Base-by-base conservation (phyloP, 2,888 invertebrate species). In the Drosophila colorata region DNA sequence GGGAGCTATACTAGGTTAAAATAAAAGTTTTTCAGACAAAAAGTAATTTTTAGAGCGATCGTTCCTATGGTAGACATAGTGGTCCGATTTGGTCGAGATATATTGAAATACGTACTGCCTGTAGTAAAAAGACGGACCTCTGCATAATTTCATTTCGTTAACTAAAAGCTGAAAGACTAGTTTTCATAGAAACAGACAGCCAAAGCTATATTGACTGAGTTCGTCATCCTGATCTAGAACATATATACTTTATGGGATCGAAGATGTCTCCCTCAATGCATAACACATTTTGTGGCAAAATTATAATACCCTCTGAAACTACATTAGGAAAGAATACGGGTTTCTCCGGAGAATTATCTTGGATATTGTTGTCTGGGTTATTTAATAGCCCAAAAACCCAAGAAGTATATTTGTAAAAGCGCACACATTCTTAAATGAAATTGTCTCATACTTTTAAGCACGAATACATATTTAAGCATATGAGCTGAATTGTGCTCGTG, bases 371-470 rank as follows among this genome's bases (percentile, higher is more conserved):
- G 20, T 18, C 11, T 49, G 40, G 20, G 40, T 20, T 38, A 40
- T 57, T 28, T 18, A 35, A 28, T 28, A 25, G 18, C n/a, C 31
- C 40, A 14, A 40, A 6, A 57, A 31, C 40, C 11, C 37, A 48
- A 55, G 23, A 20, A 37, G 35, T 4, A 25, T 47, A 16, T 47
- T 47, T 47, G 8, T 47, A 9, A 18, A 4, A 33, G 28, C 9
- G 9, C 13, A 33, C 13, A 13, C 4, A 13, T 11, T 33, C 4
- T 33, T 13, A 33, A 13, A 13, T 33, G 2, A 33, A 33, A 33
- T 1, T 33, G 0, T 33, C 4, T 13, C 6, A 28, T 33, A 13
- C 13, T 11, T 33, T 33, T 13, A 13, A 33, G 4, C 11, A 33
- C 13, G 33, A 13, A 13, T 33, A 13, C 13, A 13, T 13, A 33